Conservation (phyloP, 2,888 invertebrate genomes). For the Melipona beecheii region DNA sequence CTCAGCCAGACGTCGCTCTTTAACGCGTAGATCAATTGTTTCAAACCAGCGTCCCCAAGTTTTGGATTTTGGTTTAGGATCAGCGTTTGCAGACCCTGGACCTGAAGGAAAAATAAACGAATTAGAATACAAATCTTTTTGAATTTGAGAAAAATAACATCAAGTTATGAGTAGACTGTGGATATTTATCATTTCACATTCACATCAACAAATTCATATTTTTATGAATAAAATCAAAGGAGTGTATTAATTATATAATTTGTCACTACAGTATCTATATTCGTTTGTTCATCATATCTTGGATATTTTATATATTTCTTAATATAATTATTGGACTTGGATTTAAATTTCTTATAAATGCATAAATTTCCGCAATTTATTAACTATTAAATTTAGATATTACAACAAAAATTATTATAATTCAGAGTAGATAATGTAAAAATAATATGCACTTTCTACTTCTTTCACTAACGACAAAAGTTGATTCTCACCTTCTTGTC, state of each 20-base stretch:
- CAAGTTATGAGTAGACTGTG: background rate
- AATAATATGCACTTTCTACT: no score
- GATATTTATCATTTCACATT: background rate
- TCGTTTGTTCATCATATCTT: background rate
- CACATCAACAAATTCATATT: background rate
- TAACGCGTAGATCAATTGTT: slow-evolving; percentile 47
- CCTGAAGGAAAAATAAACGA: slow-evolving; percentile 38
- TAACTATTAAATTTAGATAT: background rate
- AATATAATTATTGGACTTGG: background rate
- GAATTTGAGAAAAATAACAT: background rate
- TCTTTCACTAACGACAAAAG: background rate
- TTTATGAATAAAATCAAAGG: background rate
- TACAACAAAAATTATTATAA: background rate
- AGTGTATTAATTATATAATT: background rate
- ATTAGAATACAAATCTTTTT: background rate
- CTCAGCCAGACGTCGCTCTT: slow-evolving; percentile 69
- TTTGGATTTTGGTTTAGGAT: slow-evolving; percentile 68
- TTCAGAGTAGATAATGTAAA: background rate
- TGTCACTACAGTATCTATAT: no score
- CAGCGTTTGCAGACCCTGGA: slow-evolving; percentile 63
- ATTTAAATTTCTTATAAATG: background rate
- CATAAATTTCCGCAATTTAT: background rate
- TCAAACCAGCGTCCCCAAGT: slow-evolving; percentile 64
- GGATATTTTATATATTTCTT: background rate
- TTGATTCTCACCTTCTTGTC: slow-evolving; percentile 7